Percentiles rank a stretch among this genome's conserved stretches.
phyloP scores from a whole-genome alignment of 2,888 invertebrate species.

The Phragmatobia fuliginosa region DNA sequence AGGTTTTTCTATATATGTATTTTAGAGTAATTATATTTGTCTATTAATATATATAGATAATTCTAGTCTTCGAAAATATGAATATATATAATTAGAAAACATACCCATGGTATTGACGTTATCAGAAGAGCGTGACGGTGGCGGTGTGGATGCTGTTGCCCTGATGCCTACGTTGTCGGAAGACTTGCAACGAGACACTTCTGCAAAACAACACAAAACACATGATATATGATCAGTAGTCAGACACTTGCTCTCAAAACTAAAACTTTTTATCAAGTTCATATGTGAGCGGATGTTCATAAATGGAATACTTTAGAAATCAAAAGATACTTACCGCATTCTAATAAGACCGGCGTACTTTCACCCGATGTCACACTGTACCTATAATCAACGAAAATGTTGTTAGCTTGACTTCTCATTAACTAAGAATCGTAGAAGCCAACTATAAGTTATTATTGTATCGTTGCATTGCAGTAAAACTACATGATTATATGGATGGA shows the following conservation, averaged over 20 bases:
- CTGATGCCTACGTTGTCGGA: constrained; percentile 79
- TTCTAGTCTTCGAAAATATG: too few relatives aligned
- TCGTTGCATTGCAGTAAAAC: background rate
- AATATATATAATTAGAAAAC: constrained; percentile 24
- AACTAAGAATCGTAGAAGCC: background rate
- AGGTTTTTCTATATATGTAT: background rate
- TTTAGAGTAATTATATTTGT: background rate
- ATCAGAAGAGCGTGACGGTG: constrained; percentile 81
- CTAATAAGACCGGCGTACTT: constrained; percentile 83
- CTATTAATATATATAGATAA: too few relatives aligned
- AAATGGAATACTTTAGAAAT: background rate
- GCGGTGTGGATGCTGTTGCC: constrained; percentile 72
- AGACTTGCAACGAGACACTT: constrained; percentile 83
- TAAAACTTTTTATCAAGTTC: background rate
- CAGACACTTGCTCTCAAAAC: background rate
- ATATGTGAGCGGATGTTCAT: background rate
- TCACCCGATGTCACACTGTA: constrained; percentile 85
- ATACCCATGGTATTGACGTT: constrained; percentile 83
- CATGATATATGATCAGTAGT: background rate
- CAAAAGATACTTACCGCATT: constrained; percentile 73
- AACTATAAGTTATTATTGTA: background rate
- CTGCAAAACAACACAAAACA: constrained; percentile 49
- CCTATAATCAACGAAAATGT: constrained; percentile 60
- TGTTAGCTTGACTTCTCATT: background rate
- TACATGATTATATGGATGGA: too few relatives aligned